Evolutionary conservation across 2,797 vertebrate genomes (phyloP).

Genomic region (Momotus momota): DNA sequence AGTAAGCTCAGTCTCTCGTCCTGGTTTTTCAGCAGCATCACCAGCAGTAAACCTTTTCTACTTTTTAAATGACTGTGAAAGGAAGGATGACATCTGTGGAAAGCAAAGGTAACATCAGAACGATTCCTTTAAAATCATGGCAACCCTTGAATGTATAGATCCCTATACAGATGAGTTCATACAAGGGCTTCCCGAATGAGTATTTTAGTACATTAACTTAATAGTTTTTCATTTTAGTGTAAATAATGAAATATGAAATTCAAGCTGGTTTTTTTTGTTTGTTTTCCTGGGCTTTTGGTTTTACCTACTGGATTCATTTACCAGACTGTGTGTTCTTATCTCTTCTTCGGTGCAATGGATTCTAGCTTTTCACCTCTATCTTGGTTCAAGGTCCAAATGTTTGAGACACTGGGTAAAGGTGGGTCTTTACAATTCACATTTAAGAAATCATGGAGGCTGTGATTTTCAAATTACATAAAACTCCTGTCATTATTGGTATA

Average conservation of each 20-base stretch:
- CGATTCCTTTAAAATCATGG: neutral
- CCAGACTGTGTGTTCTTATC: neutral
- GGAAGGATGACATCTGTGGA: neutral
- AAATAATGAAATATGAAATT: neutral
- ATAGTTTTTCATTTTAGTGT: neutral
- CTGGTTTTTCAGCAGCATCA: neutral
- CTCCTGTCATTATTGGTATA: neutral
- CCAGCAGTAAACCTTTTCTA: neutral
- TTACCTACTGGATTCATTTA: neutral
- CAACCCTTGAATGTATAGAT: neutral
- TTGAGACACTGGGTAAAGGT: neutral
- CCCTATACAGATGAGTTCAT: neutral
- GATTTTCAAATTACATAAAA: neutral
- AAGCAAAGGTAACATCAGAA: neutral
- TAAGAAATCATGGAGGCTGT: neutral
- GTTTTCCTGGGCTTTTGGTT: neutral
- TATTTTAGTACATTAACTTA: neutral
- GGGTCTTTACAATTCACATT: neutral
- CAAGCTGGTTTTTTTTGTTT: neutral
- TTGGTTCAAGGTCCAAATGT: neutral
- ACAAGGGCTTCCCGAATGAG: neutral
- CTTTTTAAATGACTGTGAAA: neutral
- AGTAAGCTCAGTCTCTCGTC: neutral
- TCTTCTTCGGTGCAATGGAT: neutral
- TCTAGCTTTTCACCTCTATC: neutral